These are phyloP conservation scores for Copsychus sechellarum DNA, from an alignment of 2,113 vertebrate species.

Conservation along the genomic window DNA sequence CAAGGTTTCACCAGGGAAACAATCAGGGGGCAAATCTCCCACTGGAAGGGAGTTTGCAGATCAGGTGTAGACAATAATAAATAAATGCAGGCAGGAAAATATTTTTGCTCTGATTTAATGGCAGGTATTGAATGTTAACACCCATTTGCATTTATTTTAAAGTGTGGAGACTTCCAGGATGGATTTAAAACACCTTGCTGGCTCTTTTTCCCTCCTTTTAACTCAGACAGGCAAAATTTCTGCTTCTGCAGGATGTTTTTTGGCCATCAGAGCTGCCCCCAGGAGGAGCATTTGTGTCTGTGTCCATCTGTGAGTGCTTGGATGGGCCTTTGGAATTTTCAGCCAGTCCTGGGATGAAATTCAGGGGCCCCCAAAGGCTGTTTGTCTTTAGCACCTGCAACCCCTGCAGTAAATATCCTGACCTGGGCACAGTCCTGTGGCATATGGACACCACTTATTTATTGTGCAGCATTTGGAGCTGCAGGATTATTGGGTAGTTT, in stretches of 20 bases:
- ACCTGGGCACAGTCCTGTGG: background rate
- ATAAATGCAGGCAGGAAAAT: background rate
- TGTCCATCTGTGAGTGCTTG: background rate
- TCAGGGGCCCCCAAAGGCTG: background rate
- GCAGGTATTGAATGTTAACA: background rate
- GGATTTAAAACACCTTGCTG: background rate
- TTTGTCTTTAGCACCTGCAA: background rate
- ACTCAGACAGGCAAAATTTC: background rate
- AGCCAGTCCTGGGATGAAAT: background rate
- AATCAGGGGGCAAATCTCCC: background rate
- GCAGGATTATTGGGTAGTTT: background rate
- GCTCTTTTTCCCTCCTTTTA: background rate
- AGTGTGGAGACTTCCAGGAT: background rate
- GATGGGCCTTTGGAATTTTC: background rate
- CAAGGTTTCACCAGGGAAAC: background rate
- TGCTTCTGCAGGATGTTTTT: background rate
- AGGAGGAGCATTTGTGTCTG: background rate
- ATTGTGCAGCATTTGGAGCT: background rate
- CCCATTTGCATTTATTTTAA: background rate
- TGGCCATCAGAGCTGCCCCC: background rate
- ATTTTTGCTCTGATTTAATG: background rate
- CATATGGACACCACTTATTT: background rate
- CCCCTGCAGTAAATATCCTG: background rate
- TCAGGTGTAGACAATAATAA: background rate
- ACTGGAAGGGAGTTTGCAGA: background rate